phyloP scores from a whole-genome alignment of 2,888 invertebrate genomes.

The Macroteleia sp. region DNA sequence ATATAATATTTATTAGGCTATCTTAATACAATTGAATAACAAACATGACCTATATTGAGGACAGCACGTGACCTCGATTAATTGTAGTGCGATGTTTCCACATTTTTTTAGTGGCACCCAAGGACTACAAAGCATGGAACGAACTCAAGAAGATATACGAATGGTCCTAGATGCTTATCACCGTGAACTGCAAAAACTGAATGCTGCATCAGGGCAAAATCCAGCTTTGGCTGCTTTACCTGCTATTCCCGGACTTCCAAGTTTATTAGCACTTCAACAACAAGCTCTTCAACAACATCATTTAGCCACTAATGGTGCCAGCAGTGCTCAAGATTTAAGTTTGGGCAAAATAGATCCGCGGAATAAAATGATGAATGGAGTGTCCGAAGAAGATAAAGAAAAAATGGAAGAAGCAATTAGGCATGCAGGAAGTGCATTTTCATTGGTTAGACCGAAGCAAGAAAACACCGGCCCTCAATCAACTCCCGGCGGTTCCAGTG shows the following conservation, averaged over 20 bases:
- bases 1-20: neutral
- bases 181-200: constrained; percentile 95
- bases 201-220: constrained; percentile 85
- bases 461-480: constrained; percentile 88
- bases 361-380: constrained; percentile 87
- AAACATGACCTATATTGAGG: constrained; percentile 79
- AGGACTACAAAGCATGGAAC: constrained; percentile 82
- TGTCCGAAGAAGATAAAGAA: constrained; percentile 89
- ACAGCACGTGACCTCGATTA: constrained; percentile 83
- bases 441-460: constrained; percentile 93
- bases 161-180: constrained; percentile 96
- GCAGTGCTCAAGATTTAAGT: constrained; percentile 92
- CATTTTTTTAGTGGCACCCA: constrained; percentile 91
- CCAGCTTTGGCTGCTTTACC: constrained; percentile 85
- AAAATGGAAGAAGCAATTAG: constrained; percentile 89
- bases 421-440: constrained; percentile 93
- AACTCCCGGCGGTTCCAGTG: constrained; percentile 89
- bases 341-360: constrained; percentile 88
- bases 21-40: neutral
- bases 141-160: constrained; percentile 93
- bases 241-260: constrained; percentile 86
- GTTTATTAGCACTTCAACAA: constrained; percentile 91
- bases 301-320: constrained; percentile 81
- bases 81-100: constrained; percentile 89
- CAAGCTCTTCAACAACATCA: constrained; percentile 86